Percentiles rank a stretch among this genome's conserved stretches.
These are phyloP conservation scores for Andrena fulva DNA, from an alignment of 2,888 invertebrate species.

Conservation along the genomic window DNA sequence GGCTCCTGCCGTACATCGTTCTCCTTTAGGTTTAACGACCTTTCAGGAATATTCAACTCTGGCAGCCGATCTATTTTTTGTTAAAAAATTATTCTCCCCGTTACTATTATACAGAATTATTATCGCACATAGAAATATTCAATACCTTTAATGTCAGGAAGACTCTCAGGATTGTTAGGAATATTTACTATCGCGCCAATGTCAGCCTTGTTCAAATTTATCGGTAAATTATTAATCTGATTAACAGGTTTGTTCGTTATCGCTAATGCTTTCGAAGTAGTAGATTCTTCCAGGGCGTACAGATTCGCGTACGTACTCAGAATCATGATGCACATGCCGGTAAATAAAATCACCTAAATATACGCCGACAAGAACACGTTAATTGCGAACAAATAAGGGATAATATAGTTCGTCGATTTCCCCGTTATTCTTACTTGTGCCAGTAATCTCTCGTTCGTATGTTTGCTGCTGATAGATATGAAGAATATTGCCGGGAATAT, in stretches of 20 bases:
- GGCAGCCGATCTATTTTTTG: slow-evolving; percentile 56
- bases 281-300: slow-evolving; percentile 89
- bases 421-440: slow-evolving; percentile 89
- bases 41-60: slow-evolving; percentile 57
- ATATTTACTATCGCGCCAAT: slow-evolving; percentile 65
- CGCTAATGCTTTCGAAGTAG: slow-evolving; percentile 79
- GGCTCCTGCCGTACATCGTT: slow-evolving; percentile 81
- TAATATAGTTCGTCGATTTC: not conserved
- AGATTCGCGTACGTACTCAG: slow-evolving; percentile 96
- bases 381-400: not conserved
- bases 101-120: not conserved
- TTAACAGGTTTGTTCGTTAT: slow-evolving; percentile 75
- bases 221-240: slow-evolving; percentile 79
- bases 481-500: slow-evolving; percentile 97
- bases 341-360: slow-evolving; percentile 89
- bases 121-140: not conserved
- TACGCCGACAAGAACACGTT: not conserved
- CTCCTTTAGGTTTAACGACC: slow-evolving; percentile 48
- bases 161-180: slow-evolving; percentile 57
- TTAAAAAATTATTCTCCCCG: slow-evolving; percentile 52
- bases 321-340: slow-evolving; percentile 95
- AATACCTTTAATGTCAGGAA: slow-evolving; percentile 72
- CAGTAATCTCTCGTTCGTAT: slow-evolving; percentile 92
- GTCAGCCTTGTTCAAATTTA: slow-evolving; percentile 75
- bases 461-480: slow-evolving; percentile 92